A percentile compares a stretch with the other conserved stretches of the same genome.
Evolutionary conservation across 2,797 vertebrate species (phyloP).

Genomic region (Diceros bicornis): DNA sequence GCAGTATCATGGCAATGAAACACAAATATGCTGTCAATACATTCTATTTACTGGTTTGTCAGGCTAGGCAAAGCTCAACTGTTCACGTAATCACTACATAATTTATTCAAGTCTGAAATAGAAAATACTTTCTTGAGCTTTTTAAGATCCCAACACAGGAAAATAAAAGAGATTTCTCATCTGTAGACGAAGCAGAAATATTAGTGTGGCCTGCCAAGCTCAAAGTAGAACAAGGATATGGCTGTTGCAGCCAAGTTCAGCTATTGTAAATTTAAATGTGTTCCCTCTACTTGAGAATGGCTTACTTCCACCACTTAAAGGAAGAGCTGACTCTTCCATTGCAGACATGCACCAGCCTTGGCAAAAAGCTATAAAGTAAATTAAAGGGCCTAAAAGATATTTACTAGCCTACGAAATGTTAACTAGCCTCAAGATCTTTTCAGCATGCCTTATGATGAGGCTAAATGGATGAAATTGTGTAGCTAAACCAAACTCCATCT

Average conservation of each 20-base stretch:
- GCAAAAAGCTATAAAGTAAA: slow-evolving; percentile 73
- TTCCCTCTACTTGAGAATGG: slow-evolving; percentile 71
- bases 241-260: slow-evolving; percentile 69
- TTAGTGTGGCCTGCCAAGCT: slow-evolving; percentile 75
- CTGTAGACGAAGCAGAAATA: slow-evolving; percentile 66
- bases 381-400: slow-evolving; percentile 67
- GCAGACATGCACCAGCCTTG: slow-evolving; percentile 53
- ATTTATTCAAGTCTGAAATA: slow-evolving; percentile 69
- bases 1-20: not conserved
- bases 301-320: slow-evolving; percentile 72
- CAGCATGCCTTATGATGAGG: not conserved
- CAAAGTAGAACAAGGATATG: slow-evolving; percentile 80
- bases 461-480: slow-evolving; percentile 53
- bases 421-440: slow-evolving; percentile 56
- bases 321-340: slow-evolving; percentile 72
- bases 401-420: slow-evolving; percentile 70
- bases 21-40: not conserved
- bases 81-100: slow-evolving; percentile 11
- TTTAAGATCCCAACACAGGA: slow-evolving; percentile 66
- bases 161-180: slow-evolving; percentile 69
- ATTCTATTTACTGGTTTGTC: slow-evolving; percentile 46
- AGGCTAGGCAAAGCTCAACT: slow-evolving; percentile 49
- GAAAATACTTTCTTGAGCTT: slow-evolving; percentile 73
- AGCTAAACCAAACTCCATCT: slow-evolving; percentile 43
- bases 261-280: slow-evolving; percentile 81